Conservation (phyloP, 2,797 vertebrate genomes). For the Podarcis lilfordi region DNA sequence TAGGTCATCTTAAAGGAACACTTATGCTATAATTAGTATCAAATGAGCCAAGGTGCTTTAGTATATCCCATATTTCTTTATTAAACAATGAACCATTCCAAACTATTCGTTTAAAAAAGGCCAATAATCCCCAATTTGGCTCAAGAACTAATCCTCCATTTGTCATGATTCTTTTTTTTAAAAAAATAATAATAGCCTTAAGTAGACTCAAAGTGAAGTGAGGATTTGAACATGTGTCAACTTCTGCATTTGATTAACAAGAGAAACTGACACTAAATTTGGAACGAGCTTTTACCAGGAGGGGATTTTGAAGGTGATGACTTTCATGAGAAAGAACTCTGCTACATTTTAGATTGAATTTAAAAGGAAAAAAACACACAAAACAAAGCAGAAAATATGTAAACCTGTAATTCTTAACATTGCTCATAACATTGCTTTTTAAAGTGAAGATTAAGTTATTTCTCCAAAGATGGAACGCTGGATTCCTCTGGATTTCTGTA, state of each 20-base stretch:
- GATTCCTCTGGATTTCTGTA: neutral
- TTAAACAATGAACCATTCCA: conserved; percentile 76
- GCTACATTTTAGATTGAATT: neutral
- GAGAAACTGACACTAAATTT: conserved; percentile 20
- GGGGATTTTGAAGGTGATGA: conserved; percentile 5
- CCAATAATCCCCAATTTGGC: conserved; percentile 76
- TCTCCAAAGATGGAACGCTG: neutral
- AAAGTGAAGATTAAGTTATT: neutral
- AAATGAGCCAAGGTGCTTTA: conserved; percentile 75
- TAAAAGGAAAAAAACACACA: neutral
- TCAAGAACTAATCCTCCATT: conserved; percentile 74
- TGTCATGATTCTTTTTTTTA: conserved; percentile 75
- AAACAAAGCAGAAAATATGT: neutral
- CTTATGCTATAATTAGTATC: conserved; percentile 50
- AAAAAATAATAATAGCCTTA: conserved; percentile 73
- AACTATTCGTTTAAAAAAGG: conserved; percentile 73
- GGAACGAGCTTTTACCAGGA: conserved; percentile 24
- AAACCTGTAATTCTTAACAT: too few species aligned
- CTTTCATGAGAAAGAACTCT: conserved; percentile 20
- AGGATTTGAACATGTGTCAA: conserved; percentile 73
- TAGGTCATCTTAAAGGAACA: conserved; percentile 47
- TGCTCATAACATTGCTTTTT: neutral
- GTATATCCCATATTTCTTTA: conserved; percentile 77
- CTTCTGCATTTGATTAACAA: conserved; percentile 64
- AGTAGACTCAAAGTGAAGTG: conserved; percentile 63